A percentile compares a stretch with the other conserved stretches of the same genome.
Conservation (phyloP, 92 coral and sea anemone species). For the Umimayanthus chanpuru region DNA sequence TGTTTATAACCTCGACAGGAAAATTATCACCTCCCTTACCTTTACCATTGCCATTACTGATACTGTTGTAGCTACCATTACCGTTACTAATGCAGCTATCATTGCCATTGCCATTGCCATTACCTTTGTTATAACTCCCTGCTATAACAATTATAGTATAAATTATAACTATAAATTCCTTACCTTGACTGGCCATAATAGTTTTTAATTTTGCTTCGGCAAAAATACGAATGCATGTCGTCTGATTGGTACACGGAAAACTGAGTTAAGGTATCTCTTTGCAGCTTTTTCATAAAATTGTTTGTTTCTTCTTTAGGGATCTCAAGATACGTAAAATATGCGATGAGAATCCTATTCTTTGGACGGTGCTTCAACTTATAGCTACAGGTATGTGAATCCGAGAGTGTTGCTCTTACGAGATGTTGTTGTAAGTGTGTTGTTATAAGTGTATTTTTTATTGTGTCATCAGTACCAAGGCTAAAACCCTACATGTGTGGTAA, state of each 20-base stretch:
- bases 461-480: too few relatives aligned
- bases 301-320: slow-evolving; percentile 60
- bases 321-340: slow-evolving; percentile 80
- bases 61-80: background rate
- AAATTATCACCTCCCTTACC: background rate
- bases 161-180: too few relatives aligned
- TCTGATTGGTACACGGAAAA: background rate
- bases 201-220: too few relatives aligned
- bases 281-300: background rate
- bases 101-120: background rate
- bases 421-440: background rate
- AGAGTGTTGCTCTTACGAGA: background rate
- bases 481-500: too few relatives aligned
- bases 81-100: background rate
- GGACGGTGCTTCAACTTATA: slow-evolving; percentile 82
- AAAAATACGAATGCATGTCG: background rate
- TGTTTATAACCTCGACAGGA: too few relatives aligned
- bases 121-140: background rate
- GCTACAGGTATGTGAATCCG: slow-evolving; percentile 70
- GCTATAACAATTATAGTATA: too few relatives aligned
- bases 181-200: too few relatives aligned
- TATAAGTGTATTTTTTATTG: too few relatives aligned
- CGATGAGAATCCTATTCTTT: slow-evolving; percentile 87
- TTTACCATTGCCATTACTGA: background rate
- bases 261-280: background rate